These are phyloP conservation scores for Rhagium mordax DNA, from an alignment of 2,888 invertebrate species.

Conservation along the genomic window DNA sequence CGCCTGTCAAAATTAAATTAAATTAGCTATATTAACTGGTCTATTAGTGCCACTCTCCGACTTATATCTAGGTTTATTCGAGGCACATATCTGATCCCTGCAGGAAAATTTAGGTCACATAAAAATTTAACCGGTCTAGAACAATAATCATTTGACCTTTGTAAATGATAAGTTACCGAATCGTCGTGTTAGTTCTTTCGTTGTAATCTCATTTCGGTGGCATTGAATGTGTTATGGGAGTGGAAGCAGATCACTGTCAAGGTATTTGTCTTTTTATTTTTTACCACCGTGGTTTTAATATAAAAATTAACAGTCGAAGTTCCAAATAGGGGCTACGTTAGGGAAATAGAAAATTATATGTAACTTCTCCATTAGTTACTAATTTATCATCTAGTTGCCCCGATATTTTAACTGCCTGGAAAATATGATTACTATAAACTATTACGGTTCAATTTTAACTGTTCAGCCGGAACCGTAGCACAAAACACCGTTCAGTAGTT, in stretches of 20 bases:
- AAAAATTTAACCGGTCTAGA: slow-evolving; percentile 19
- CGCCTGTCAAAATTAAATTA: no score
- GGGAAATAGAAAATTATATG: no score
- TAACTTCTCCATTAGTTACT: not conserved
- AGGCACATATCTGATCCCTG: not conserved
- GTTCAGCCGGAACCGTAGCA: not conserved
- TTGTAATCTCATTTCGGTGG: slow-evolving; percentile 21
- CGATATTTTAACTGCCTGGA: not conserved
- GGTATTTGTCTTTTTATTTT: slow-evolving; percentile 14
- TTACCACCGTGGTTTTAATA: no score
- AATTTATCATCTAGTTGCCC: not conserved
- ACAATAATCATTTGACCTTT: slow-evolving; percentile 26
- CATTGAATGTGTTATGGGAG: slow-evolving; percentile 11
- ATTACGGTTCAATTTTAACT: not conserved
- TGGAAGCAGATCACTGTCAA: slow-evolving; percentile 26
- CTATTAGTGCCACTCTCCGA: not conserved
- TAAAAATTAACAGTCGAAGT: no score
- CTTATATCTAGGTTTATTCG: not conserved
- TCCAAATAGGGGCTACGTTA: no score
- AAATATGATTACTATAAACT: not conserved
- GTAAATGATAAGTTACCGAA: slow-evolving; percentile 27
- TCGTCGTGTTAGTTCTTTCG: not conserved
- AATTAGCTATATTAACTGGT: no score
- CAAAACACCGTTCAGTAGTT: slow-evolving; percentile 11
- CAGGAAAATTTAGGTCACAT: slow-evolving; percentile 22